Evolutionary conservation across 2,113 vertebrate species (phyloP).

Genomic region (Propithecus coquereli): DNA sequence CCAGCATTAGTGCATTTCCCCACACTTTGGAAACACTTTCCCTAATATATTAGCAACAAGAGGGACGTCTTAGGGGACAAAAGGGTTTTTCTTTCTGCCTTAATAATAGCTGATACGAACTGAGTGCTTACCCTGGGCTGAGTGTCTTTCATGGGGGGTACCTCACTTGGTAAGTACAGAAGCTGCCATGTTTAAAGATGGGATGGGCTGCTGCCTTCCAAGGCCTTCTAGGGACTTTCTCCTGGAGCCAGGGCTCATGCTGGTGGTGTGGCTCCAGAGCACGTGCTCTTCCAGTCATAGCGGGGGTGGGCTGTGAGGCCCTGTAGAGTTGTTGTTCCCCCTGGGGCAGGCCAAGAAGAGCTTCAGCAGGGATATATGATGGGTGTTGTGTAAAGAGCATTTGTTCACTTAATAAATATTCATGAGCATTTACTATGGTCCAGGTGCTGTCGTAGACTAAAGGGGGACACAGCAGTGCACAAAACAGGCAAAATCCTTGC

Average conservation of each 20-base stretch:
- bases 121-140: neutral
- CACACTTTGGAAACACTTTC: neutral
- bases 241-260: fast-evolving
- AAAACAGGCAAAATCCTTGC: neutral
- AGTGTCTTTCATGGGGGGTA: neutral
- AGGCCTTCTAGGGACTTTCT: neutral
- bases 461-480: neutral
- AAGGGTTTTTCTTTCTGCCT: neutral
- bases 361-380: neutral
- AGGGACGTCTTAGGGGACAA: too few species aligned
- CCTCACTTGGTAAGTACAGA: neutral
- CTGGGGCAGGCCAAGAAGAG: neutral
- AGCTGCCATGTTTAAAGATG: neutral
- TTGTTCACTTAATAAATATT: neutral
- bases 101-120: neutral
- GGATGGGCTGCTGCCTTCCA: neutral
- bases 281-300: neutral
- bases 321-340: neutral
- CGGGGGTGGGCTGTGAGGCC: neutral
- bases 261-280: neutral
- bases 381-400: neutral
- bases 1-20: neutral
- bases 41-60: neutral
- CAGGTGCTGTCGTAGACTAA: neutral
- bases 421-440: neutral